Base-by-base conservation (phyloP, 2,888 invertebrate species). In the Calameuta pallipes region DNA sequence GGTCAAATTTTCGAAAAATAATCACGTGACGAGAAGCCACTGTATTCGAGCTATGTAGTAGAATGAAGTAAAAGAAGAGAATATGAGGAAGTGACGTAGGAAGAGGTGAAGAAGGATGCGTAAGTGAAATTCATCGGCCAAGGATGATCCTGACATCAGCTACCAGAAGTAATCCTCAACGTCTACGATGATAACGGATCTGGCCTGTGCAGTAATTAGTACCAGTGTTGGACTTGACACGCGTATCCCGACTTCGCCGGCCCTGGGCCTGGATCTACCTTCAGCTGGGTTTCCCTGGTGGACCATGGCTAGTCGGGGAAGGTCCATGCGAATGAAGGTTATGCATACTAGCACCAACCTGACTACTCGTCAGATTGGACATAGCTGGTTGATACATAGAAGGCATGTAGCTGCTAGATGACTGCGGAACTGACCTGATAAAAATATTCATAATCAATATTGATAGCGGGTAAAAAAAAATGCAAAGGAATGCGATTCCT, bases 241-340 rank as follows among this genome's bases (percentile, higher is more conserved):
- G 33, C 71, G 71, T 33, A 33, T 31, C 33, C 12, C 31, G 13
- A 71, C 33, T 71, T 31, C 31, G 71, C 31, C 31, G 33, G 34
- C 33, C 33, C 37, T 35, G 73, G 75, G 76, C 69, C 75, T 80
- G 78, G 37, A 84, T 84, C 85, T 88, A 89, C 83, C 88, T 89
- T 89, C 89, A 89, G 89, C 89, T 89, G 70, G 89, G 89, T 80
- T 89, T 89, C 69, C 85, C 85, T 33, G 89, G 85, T 23, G 89
- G 89, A 75, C 89, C 89, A 75, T 89, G 89, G 76, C 87, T 88
- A 80, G 89, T 86, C 35, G 89, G 88, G 79, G 89, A 86, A 56
- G 89, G 88, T 79, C 89, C 89, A 78, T 89, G 89, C 41, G 88
- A 86, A 80, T 89, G 89, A 79, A 89, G 85, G 79, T 88, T 89